Conservation (phyloP, 2,797 vertebrate species). For the Squalus acanthias region DNA sequence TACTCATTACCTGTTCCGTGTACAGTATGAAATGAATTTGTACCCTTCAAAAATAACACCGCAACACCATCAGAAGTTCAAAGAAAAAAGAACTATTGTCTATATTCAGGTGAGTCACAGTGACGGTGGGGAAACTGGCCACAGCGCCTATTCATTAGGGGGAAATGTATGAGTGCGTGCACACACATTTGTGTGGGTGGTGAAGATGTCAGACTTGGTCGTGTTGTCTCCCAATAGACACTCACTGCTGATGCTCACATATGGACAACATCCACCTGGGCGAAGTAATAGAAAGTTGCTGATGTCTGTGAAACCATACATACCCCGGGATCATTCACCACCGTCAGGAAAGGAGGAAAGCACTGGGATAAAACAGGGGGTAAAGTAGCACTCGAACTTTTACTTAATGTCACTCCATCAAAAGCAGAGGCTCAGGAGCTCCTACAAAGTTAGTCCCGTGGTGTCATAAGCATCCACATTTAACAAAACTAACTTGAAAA, state of each 20-base stretch:
- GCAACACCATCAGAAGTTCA: not conserved
- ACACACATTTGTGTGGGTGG: not conserved
- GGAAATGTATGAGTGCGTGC: not conserved
- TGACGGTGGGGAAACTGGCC: not conserved
- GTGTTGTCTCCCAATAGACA: too few species aligned
- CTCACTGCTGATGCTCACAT: too few species aligned
- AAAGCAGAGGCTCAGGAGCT: not conserved
- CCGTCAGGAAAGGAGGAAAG: not conserved
- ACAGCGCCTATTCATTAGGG: not conserved
- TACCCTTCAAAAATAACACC: not conserved
- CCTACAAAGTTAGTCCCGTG: not conserved
- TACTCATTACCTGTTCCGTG: not conserved
- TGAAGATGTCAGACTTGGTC: too few species aligned
- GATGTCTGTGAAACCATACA: not conserved
- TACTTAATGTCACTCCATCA: not conserved
- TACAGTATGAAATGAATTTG: not conserved
- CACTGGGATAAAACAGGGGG: not conserved
- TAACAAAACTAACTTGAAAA: not conserved
- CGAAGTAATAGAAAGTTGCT: too few species aligned
- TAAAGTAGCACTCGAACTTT: not conserved
- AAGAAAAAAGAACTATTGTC: not conserved
- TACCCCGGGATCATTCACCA: not conserved
- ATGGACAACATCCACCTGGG: too few species aligned
- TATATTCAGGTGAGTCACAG: too few species aligned
- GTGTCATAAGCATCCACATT: not conserved